phyloP scores from a whole-genome alignment of 2,888 invertebrate genomes.

The Diadegma fenestrale region DNA sequence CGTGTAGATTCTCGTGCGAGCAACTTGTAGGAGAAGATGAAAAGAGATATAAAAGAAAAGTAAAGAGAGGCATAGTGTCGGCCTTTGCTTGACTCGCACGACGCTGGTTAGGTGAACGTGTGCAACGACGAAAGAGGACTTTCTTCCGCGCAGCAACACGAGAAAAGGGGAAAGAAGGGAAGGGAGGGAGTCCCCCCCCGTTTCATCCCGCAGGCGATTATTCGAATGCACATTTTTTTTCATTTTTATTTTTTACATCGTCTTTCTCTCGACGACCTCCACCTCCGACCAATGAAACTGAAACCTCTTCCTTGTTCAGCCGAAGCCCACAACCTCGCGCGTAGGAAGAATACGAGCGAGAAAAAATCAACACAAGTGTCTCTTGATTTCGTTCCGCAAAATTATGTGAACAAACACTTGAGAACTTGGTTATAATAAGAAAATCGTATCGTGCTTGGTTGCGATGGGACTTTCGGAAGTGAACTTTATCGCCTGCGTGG shows the following conservation, averaged over 20 bases:
- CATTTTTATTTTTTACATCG: not conserved
- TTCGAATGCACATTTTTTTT: slow-evolving; percentile 46
- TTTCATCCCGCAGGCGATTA: slow-evolving; percentile 69
- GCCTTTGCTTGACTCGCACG: slow-evolving; percentile 28
- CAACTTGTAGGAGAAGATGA: not conserved
- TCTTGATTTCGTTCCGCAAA: slow-evolving; percentile 25
- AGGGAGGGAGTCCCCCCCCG: not conserved
- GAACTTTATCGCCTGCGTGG: slow-evolving; percentile 15
- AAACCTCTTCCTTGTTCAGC: slow-evolving; percentile 60
- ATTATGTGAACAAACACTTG: not conserved
- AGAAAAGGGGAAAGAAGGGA: not conserved
- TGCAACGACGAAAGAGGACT: slow-evolving; percentile 69
- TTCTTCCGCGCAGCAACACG: slow-evolving; percentile 73
- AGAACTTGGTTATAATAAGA: not conserved
- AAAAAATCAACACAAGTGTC: not conserved
- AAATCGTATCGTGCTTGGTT: not conserved
- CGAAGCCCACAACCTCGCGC: not conserved
- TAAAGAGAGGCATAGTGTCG: not conserved
- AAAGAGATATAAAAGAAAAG: slow-evolving; percentile 18
- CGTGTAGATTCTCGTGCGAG: not conserved
- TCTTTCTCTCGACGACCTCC: slow-evolving; percentile 61
- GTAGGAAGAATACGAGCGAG: slow-evolving; percentile 1
- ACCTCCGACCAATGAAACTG: slow-evolving; percentile 67
- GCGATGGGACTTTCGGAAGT: not conserved
- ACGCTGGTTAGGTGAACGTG: slow-evolving; percentile 67